phyloP scores from a whole-genome alignment of 2,888 invertebrate genomes.

The Pilophorus perplexus region DNA sequence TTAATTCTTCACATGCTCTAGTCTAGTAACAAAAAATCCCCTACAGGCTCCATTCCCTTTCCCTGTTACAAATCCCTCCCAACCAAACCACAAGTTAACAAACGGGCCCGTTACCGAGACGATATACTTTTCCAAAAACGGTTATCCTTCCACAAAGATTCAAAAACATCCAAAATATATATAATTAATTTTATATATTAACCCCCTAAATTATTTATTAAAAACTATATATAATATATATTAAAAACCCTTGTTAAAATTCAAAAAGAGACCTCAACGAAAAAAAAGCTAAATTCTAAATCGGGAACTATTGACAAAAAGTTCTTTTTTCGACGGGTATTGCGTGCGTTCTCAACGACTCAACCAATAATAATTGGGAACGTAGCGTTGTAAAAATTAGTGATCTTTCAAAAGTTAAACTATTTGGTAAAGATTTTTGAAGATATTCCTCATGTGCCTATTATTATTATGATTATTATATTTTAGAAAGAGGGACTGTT shows the following conservation, averaged over 20 bases:
- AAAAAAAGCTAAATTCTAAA: conserved; percentile 42
- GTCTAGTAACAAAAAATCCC: conserved; percentile 47
- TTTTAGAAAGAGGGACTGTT: conserved; percentile 41
- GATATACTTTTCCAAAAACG: conserved; percentile 48
- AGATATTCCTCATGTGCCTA: conserved; percentile 41
- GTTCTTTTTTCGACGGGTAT: conserved; percentile 35
- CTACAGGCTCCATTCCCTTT: conserved; percentile 49
- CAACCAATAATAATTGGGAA: conserved; percentile 36
- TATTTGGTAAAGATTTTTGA: conserved; percentile 38
- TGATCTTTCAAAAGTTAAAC: conserved; percentile 38
- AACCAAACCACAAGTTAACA: conserved; percentile 43
- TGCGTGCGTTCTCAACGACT: conserved; percentile 27
- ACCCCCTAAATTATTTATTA: conserved; percentile 39
- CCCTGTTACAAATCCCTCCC: conserved; percentile 48
- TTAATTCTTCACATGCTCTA: conserved; percentile 45
- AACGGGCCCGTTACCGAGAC: conserved; percentile 49
- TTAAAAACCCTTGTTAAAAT: conserved; percentile 38
- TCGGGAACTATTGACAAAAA: conserved; percentile 40
- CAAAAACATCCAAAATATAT: conserved; percentile 47
- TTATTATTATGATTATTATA: conserved; percentile 39
- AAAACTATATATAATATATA: conserved; percentile 40
- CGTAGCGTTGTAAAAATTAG: conserved; percentile 35
- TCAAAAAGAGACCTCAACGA: conserved; percentile 37
- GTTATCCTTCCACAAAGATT: conserved; percentile 49
- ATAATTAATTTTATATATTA: conserved; percentile 44